These are phyloP conservation scores for Potamilus streckersoni DNA, from an alignment of 1,140 invertebrate species.

Conservation along the genomic window DNA sequence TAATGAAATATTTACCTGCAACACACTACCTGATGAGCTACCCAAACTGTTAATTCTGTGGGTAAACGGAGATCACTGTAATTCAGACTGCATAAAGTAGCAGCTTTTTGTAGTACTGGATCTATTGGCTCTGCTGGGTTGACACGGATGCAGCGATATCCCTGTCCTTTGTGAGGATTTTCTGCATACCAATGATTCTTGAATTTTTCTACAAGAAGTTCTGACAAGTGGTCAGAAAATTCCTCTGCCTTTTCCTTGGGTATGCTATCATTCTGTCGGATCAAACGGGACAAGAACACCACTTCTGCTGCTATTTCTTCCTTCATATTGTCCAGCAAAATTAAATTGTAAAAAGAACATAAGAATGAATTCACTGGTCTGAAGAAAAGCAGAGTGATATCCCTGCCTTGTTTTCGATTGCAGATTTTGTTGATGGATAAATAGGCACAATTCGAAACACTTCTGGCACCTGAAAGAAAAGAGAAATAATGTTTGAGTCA, in stretches of 20 bases:
- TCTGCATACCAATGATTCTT: conserved; percentile 84
- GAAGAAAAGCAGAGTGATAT: too few species aligned
- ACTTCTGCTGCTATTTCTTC: conserved; percentile 70
- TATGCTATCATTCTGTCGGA: conserved; percentile 57
- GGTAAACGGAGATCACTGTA: conserved; percentile 78
- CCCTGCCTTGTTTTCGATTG: too few species aligned
- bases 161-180: conserved; percentile 79
- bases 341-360: too few species aligned
- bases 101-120: conserved; percentile 76
- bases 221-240: conserved; percentile 72
- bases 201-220: conserved; percentile 73
- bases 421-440: too few species aligned
- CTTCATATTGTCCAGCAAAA: conserved; percentile 55
- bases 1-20: too few species aligned
- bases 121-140: conserved; percentile 78
- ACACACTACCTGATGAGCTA: too few species aligned
- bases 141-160: conserved; percentile 81
- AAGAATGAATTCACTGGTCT: too few species aligned
- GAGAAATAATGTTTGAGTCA: too few species aligned
- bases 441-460: too few species aligned
- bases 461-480: too few species aligned
- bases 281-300: conserved; percentile 65
- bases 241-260: conserved; percentile 70
- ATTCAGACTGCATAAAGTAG: conserved; percentile 75
- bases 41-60: too few species aligned